Percentiles rank a stretch among this genome's conserved stretches.
phyloP scores from a whole-genome alignment of 1,140 invertebrate species.

The Aplysia californica region DNA sequence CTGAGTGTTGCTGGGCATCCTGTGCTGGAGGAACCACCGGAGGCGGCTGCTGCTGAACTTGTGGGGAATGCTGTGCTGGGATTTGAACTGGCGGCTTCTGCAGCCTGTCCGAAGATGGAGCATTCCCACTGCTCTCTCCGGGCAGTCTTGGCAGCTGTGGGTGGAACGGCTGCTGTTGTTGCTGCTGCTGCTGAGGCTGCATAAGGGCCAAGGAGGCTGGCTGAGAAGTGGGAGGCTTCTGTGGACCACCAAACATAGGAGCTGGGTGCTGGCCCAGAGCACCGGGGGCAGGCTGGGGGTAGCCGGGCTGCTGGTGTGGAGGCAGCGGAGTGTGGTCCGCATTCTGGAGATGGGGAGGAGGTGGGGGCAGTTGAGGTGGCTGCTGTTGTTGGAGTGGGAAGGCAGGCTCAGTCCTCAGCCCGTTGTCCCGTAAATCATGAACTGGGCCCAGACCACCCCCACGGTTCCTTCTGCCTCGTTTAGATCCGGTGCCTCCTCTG shows the following conservation, averaged over 20 bases:
- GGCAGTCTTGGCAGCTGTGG: background rate
- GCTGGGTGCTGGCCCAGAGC: too few species aligned
- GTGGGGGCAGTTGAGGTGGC: background rate
- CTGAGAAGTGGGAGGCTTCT: background rate
- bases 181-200: background rate
- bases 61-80: background rate
- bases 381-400: too few species aligned
- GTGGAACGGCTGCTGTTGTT: background rate
- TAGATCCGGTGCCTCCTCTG: conserved; percentile 22
- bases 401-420: too few species aligned
- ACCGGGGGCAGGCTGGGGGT: too few species aligned
- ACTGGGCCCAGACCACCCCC: too few species aligned
- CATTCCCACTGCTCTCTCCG: background rate
- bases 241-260: too few species aligned
- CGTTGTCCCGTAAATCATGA: too few species aligned
- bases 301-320: background rate
- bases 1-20: conserved; percentile 1
- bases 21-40: conserved; percentile 7
- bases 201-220: background rate
- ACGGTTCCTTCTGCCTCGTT: background rate
- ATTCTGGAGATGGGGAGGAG: background rate
- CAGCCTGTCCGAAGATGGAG: background rate
- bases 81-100: background rate
- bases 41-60: background rate
- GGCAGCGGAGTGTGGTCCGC: background rate